Base-by-base conservation (phyloP, 1,140 invertebrate genomes). In the Cepaea nemoralis region DNA sequence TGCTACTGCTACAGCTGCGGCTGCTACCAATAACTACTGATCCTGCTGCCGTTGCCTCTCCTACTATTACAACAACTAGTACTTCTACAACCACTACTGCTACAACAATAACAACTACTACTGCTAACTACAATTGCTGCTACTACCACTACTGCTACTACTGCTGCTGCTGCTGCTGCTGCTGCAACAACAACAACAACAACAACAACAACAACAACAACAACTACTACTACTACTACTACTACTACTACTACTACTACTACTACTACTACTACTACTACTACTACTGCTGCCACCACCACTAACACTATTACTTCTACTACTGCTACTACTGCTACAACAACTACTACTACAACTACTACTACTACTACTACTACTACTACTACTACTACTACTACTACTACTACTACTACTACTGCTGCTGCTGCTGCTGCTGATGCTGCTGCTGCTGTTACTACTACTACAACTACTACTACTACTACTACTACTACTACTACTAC, bases 401-500 rank as follows among this genome's bases (percentile, higher is more conserved):
- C 12, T 33, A 70, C 69, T 70, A 33, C 69, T 12, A 33, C 69
- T 33, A 70, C 69, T 70, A 70, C 69, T 33, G 35, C 69, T 70
- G 39, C 31, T 33, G 35, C 69, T 70, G n/a, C 69, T 33, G 35
- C 69, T 33, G n/a, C 31, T n/a, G n/a, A 12, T 59, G n/a, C 55
- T n/a, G n/a, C n/a, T n/a, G n/a, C n/a, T n/a, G n/a, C n/a, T n/a
- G n/a, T n/a, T n/a, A 12, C 45, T 48, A 19, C 55, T 24, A 59
- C 22, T 10, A 59, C 55, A 31, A 12, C 69, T 70, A 70, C 69
- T 33, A 70, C 69, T 5, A 33, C 31, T 31, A 70, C 69, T 70
- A 70, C 69, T 33, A 70, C 31, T 33, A 70, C 69, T 33, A 70
- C 69, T 70, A 33, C 69, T 67, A 67, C 66, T 67, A 67, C 66